These are phyloP conservation scores for Habroteleia sp. DNA, from an alignment of 2,888 invertebrate species.

Conservation along the genomic window DNA sequence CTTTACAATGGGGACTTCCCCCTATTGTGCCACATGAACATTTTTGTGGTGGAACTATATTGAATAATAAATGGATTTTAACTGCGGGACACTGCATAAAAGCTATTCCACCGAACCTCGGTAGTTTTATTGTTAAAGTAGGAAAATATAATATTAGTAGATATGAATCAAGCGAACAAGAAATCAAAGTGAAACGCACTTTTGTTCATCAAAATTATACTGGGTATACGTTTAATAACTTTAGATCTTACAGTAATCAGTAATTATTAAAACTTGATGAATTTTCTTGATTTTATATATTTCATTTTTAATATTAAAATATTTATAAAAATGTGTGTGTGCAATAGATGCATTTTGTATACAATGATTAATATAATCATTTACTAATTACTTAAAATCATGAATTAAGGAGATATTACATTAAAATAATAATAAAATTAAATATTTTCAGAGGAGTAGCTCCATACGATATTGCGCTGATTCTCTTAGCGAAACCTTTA, in stretches of 20 bases:
- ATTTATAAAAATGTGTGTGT: too few species aligned
- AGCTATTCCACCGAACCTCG: slow-evolving; percentile 80
- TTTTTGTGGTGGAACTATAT: slow-evolving; percentile 80
- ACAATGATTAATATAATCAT: background rate
- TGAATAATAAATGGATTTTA: slow-evolving; percentile 77
- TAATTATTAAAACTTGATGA: too few species aligned
- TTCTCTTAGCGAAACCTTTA: slow-evolving; percentile 78
- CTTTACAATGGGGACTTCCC: slow-evolving; percentile 76
- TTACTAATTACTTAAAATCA: too few species aligned
- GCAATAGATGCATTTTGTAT: too few species aligned
- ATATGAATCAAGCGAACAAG: slow-evolving; percentile 76
- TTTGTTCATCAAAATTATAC: slow-evolving; percentile 75
- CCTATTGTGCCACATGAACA: slow-evolving; percentile 60
- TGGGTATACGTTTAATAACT: slow-evolving; percentile 58
- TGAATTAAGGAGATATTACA: too few species aligned
- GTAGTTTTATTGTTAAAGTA: slow-evolving; percentile 73
- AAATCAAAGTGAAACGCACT: slow-evolving; percentile 70
- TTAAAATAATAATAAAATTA: too few species aligned
- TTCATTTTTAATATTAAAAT: too few species aligned
- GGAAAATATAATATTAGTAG: slow-evolving; percentile 66
- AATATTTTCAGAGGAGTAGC: slow-evolving; percentile 72
- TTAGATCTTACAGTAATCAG: too few species aligned
- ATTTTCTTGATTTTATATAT: too few species aligned
- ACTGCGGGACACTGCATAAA: slow-evolving; percentile 77
- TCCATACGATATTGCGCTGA: slow-evolving; percentile 82